Base-by-base conservation (phyloP, 2,797 vertebrate species). In the Bradypodion ventrale region DNA sequence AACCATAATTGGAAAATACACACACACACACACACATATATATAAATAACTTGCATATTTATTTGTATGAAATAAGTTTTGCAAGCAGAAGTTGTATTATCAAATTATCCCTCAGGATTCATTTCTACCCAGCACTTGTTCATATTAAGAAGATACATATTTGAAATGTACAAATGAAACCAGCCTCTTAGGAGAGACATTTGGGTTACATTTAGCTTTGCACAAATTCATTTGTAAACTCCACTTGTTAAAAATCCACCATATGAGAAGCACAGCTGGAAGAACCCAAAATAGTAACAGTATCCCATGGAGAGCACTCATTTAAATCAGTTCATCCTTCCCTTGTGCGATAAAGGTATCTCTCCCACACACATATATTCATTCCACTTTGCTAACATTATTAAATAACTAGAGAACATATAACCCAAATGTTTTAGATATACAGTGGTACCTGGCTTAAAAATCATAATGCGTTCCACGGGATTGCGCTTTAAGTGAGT, bases 201-300 rank as follows among this genome's bases (percentile, higher is more conserved):
- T 77, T 60, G 27, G 63, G 73, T 69, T 69, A 49, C 52, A 62
- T 75, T 63, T 69, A 62, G 52, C 49, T 75, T 27, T 49, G 32
- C 12, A 15, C 40, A 75, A 75, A 75, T 79, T 69, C 62, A 75
- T 75, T 79, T 83, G 81, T 75, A 83, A 83, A 80, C 78, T 40
- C 27, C 23, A 35, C 52, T 83, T 80, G 63, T 80, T 83, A 80
- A 80, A 80, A 84, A 68, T 42, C 56, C 29, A 75, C 42, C 78
- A 52, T 70, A 83, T 80, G 85, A 75, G 40, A 62, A 49, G 69
- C 76, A 60, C 81, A 87, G 81, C 63, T 80, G 85, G 77, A 62
- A 70, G 76, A 80, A 83, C 19, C 69, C 66, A 75, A 80, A 83
- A 87, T 87, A 59, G 85, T 72, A 82, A 82, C 59, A 75, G 21